Evolutionary conservation across 1,140 invertebrate genomes (phyloP).

Genomic region (Prorops nasuta): DNA sequence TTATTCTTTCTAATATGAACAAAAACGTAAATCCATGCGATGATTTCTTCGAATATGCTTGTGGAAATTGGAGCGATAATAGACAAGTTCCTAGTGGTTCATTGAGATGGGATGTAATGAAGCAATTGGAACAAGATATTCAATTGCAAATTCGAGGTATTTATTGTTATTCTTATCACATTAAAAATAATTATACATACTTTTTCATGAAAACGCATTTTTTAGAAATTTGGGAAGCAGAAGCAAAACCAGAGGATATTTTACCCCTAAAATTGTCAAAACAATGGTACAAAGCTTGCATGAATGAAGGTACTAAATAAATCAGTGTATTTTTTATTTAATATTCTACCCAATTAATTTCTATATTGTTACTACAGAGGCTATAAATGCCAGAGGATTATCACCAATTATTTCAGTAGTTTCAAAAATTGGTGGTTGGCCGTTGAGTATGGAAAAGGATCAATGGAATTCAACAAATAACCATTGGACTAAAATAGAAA

Average conservation of each 20-base stretch:
- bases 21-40: too few relatives aligned
- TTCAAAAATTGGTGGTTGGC: constrained; percentile 48
- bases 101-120: too few relatives aligned
- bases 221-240: constrained; percentile 25
- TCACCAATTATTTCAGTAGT: constrained; percentile 38
- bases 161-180: too few relatives aligned
- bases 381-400: constrained; percentile 36
- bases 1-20: too few relatives aligned
- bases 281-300: constrained; percentile 28
- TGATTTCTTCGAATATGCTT: too few relatives aligned
- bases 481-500: constrained; percentile 33
- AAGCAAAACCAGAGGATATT: constrained; percentile 14
- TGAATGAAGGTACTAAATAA: constrained; percentile 21
- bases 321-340: neutral
- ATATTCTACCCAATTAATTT: neutral
- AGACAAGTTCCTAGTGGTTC: too few relatives aligned
- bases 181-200: too few relatives aligned
- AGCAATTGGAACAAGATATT: too few relatives aligned
- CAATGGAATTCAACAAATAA: constrained; percentile 28
- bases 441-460: constrained; percentile 28
- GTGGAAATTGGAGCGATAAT: too few relatives aligned
- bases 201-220: too few relatives aligned
- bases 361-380: constrained; percentile 26
- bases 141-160: too few relatives aligned
- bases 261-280: constrained; percentile 22